Base-by-base conservation (phyloP, 2,113 vertebrate species). In the Lampris incognitus region DNA sequence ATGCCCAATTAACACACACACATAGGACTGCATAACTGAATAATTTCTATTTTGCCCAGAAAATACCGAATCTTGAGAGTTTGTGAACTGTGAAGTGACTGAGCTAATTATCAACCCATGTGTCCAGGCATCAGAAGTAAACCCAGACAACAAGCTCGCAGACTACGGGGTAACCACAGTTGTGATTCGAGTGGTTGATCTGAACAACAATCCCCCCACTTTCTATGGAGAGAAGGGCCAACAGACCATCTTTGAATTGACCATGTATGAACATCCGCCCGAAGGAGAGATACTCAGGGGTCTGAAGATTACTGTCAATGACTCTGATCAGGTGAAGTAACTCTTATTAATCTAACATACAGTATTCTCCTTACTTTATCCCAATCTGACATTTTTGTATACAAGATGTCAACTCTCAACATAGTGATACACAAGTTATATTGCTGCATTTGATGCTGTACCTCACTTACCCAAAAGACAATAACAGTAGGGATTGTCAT, bases 121-220 rank as follows among this genome's bases (percentile, higher is more conserved):
- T 38, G 10, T 81, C 37, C 76, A 99, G 98, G 98, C 96, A 36
- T 95, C 96, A 54, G 98, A 99, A 86, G 75, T 96, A 2, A 92
- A 91, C 40, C 86, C 91, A 38, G 87, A 92, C 8, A 94, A 92
- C 44, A 89, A 80, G n/a, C 46, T 72, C 36, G 74, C 92, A 0
- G 95, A 93, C 44, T 92, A 89, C 1, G 69, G 92, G 0, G 83
- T 90, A 57, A 93, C 95, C 56, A 88, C 76, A 0, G 93, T 97
- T 68, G 97, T 93, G 61, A 95, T 99, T 88, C 94, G 95, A 69
- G 94, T 99, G 9, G 94, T 99, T 1, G 97, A 99, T 87, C 95
- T 99, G 65, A 99, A 99, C 90, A 98, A 99, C 79, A 98, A 99
- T 6, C 96, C 95, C 0, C 98, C 98, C 0, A 98, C 96, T 0